Base-by-base conservation (phyloP, 2,797 vertebrate species). In the Esox masquinongy region DNA sequence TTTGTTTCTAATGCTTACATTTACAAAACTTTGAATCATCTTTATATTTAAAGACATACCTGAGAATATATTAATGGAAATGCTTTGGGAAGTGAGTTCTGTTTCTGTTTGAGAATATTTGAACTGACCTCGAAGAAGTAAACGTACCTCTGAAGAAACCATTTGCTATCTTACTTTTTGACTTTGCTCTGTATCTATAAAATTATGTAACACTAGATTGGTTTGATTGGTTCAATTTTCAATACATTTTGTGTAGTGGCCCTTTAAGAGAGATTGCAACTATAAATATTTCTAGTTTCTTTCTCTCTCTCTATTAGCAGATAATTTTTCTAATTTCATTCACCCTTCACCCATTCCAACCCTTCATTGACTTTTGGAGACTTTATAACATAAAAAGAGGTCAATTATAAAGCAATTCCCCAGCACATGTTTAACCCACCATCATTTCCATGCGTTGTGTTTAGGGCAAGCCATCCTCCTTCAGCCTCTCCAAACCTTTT, bases 401-500 rank as follows among this genome's bases (percentile, higher is more conserved):
- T 76, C 12, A 63, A 78, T 81, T 73, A 70, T 63, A 78, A 78
- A 75, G 70, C 19, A 64, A 75, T 73, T 47, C 47, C 63, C n/a
- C 19, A 67, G 34, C 84, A 79, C 82, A 63, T 83, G 83, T 75
- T 78, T 14, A 50, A 74, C 74, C 72, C 81, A 64, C 78, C 85
- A 70, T 68, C 87, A 88, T 91, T 90, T 89, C 86, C 87, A 90
- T 88, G 88, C 84, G 78, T 70, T 85, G 85, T 88, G 89, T 91
- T 85, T 80, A 83, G 83, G 82, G 47, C 68, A 81, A 81, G 22
- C 22, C 22, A 26, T 26, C 56, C 24, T 90, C 88, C 88, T 84
- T 91, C 90, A 90, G 85, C 89, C 88, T 75, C 88, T 91, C 88
- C 83, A 84, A 90, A 88, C 74, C 92, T 85, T 94, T 94, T 94